These are phyloP conservation scores for Bolinopsis microptera DNA, from an alignment of 37 sponge, comb jelly and placozoan species.

Conservation along the genomic window DNA sequence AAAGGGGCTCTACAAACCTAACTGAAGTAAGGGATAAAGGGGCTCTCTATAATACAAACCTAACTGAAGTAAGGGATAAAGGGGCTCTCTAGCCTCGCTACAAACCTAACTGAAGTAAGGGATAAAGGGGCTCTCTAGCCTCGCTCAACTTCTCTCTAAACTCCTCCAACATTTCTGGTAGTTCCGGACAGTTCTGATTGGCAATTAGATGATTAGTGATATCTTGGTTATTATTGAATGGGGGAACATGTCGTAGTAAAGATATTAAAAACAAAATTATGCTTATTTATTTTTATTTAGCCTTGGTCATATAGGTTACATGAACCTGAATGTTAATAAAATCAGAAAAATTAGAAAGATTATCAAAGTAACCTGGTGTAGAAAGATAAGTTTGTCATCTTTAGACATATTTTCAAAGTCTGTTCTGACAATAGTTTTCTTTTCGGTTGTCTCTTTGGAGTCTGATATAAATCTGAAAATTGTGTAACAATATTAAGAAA, in stretches of 20 bases:
- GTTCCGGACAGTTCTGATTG: slow-evolving; percentile 72
- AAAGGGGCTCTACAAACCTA: no score
- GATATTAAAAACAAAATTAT: no score
- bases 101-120: slow-evolving; percentile 5
- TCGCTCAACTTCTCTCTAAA: slow-evolving; percentile 69
- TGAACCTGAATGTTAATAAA: no score
- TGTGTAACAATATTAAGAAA: not conserved
- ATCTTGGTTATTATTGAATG: no score
- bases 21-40: no score
- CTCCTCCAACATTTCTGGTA: slow-evolving; percentile 74
- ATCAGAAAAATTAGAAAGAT: no score
- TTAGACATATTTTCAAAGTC: slow-evolving; percentile 19
- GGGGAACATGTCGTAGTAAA: no score
- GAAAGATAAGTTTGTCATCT: slow-evolving; percentile 29
- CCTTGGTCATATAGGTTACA: no score
- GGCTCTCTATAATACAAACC: no score
- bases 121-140: slow-evolving; percentile 22
- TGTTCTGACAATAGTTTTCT: not conserved
- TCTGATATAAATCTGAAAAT: not conserved
- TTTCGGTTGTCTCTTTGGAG: not conserved
- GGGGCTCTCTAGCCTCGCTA: not conserved
- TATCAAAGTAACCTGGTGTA: not conserved
- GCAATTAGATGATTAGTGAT: not conserved
- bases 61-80: not conserved
- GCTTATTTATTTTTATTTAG: no score